Evolutionary conservation across 2,797 vertebrate species (phyloP), one percentile per base, ranked within the genome.

Genomic region (Tragopan temminckii): DNA sequence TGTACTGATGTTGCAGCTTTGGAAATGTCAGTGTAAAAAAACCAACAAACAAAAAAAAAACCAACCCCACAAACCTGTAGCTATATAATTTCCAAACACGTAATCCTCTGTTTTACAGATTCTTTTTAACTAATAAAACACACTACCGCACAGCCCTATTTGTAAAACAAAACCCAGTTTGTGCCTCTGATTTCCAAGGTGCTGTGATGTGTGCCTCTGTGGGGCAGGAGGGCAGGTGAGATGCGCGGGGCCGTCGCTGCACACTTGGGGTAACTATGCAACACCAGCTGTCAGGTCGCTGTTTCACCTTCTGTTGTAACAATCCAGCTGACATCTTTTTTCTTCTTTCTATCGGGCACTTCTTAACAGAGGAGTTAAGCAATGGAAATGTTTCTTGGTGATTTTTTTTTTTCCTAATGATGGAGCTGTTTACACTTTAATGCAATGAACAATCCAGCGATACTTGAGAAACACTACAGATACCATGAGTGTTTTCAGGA

Each of bases 181-280:
- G 93, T 95, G 97, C 97, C 97, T 97, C 96, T 96, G 96, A 97
- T 97, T 96, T 96, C 92, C 87, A 96, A 97, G 96, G 97, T 97
- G 97, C 97, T 98, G 96, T 95, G 94, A 89, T 68, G 69, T 93
- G 29, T 90, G 95, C 95, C 95, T 58, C 80, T 96, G 93, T 86
- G 70, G 40, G 85, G 70, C 1, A 86, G 88, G 85, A 74, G 88
- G 89, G 74, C 45, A 18, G 61, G 88, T 69, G 74, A 82, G 85
- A 38, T 31, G 80, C 5, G 15, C 38, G 80, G 85, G 88, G 83
- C 68, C 15, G 43, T 77, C 27, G 95, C 89, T 85, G 57, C 79
- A 81, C 36, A 85, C 91, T 93, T 68, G 53, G 48, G 31, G 89
- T 93, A 91, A 87, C 96, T 95, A 96, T 94, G 93, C 96, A 94